Base-by-base conservation (phyloP, 1,140 invertebrate genomes). In the Tetraneura akinire region DNA sequence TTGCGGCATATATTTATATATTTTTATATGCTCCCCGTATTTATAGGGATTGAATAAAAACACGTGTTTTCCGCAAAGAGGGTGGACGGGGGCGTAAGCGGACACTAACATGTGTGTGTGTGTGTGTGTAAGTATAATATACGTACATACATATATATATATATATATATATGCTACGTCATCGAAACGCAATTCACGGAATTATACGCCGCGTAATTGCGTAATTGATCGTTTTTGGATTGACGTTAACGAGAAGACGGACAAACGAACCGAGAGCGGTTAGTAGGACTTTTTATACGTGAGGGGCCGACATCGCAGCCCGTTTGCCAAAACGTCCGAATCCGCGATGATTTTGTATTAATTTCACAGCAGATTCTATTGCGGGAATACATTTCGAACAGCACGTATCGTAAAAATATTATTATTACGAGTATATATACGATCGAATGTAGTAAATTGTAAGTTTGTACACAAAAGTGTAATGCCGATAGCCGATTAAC, bases 221-320 rank as follows among this genome's bases (percentile, higher is more conserved):
- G 74, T 78, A 78, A 78, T 78, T 78, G 74, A 78, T 78, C 74
- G 74, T 62, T 78, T 78, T 78, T 23, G 55, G 74, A 78, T 78
- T 78, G 74, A 78, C 74, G 74, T 78, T 78, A 78, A 78, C 55
- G 74, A 78, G 74, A 47, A 37, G 37, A 47, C 45, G 6, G 64
- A 66, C 64, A 66, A 62, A 66, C 37, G 4, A 16, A 26, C 47
- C 47, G 10, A 71, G 10, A 71, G 21, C 16, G 64, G n/a, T 68
- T 68, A 68, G n/a, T n/a, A n/a, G n/a, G n/a, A n/a, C n/a, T n/a
- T n/a, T n/a, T n/a, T n/a, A n/a, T n/a, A n/a, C n/a, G n/a, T n/a
- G n/a, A n/a, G 42, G n/a, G 64, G 13, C 11, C 21, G 21, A 26
- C 42, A 14, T 26, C 11, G 10, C 21, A 45, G 23, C 29, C 64